Percentiles rank a stretch among this genome's conserved stretches.
Conservation (phyloP, 2,888 invertebrate genomes). For the Agrilus cyanescens region DNA sequence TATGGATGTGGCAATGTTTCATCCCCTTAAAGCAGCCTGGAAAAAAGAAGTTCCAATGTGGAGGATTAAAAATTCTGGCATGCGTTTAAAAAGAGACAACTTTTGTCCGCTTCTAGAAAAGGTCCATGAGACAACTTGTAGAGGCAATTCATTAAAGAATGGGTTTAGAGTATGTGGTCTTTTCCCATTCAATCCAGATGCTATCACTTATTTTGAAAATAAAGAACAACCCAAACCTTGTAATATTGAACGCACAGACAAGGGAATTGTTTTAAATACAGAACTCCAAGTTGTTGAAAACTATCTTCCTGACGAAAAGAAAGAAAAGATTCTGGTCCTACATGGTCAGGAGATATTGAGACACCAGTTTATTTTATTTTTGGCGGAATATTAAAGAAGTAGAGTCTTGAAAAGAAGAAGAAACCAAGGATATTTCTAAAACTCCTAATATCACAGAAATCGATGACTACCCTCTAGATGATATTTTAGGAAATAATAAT, state of each 20-base stretch:
- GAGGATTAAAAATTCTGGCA: constrained; percentile 2
- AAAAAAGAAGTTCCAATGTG: constrained; percentile 9
- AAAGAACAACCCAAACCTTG: not conserved
- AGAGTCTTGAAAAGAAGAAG: not conserved
- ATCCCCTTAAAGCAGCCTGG: constrained; percentile 19
- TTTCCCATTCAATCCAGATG: too few species aligned
- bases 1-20: not conserved
- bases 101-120: constrained; percentile 14
- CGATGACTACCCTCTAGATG: too few species aligned
- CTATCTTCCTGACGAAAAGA: not conserved
- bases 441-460: too few species aligned
- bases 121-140: constrained; percentile 11
- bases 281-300: too few species aligned
- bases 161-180: too few species aligned
- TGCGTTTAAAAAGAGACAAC: constrained; percentile 14
- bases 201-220: not conserved
- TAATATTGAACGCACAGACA: too few species aligned
- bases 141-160: not conserved
- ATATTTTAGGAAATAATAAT: too few species aligned
- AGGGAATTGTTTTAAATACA: too few species aligned
- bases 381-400: not conserved
- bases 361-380: not conserved
- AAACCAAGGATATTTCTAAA: too few species aligned
- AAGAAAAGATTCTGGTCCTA: too few species aligned
- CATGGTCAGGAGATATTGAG: too few species aligned